Evolutionary conservation across 2,797 vertebrate species (phyloP).

Genomic region (Otolemur crassicaudatus): DNA sequence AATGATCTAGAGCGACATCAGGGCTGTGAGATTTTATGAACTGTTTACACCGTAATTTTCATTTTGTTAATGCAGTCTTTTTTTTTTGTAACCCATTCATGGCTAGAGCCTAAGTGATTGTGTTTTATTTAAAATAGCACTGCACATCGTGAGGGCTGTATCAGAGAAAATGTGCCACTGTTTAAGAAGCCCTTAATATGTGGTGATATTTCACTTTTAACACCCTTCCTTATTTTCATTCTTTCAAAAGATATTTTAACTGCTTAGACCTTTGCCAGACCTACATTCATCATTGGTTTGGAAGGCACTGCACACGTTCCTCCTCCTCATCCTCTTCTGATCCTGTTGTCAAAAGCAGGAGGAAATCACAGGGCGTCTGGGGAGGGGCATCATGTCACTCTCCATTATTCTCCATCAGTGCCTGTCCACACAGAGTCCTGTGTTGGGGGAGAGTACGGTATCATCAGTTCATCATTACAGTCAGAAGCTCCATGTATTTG

Average conservation of each 20-base stretch:
- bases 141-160: constrained; percentile 77
- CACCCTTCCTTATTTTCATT: constrained; percentile 83
- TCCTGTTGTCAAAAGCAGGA: constrained; percentile 88
- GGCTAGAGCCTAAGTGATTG: constrained; percentile 89
- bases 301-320: constrained; percentile 81
- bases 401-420: constrained; percentile 82
- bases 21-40: constrained; percentile 99
- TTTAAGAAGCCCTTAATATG: constrained; percentile 80
- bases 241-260: constrained; percentile 89
- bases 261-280: constrained; percentile 87
- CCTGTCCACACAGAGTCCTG: constrained; percentile 82
- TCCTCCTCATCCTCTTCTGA: constrained; percentile 80
- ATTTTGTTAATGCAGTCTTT: constrained; percentile 99
- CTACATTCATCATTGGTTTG: constrained; percentile 84
- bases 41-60: constrained; percentile 99
- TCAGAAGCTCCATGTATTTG: constrained; percentile 54
- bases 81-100: constrained; percentile 92
- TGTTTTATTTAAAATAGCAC: constrained; percentile 87
- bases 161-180: constrained; percentile 78
- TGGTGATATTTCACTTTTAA: constrained; percentile 83
- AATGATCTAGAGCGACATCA: constrained; percentile 99
- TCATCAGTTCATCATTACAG: constrained; percentile 51
- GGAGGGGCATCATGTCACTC: constrained; percentile 79
- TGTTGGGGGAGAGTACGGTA: constrained; percentile 83
- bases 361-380: constrained; percentile 84